Conservation (phyloP, 2,797 vertebrate genomes). For the Danio jaintianensis region DNA sequence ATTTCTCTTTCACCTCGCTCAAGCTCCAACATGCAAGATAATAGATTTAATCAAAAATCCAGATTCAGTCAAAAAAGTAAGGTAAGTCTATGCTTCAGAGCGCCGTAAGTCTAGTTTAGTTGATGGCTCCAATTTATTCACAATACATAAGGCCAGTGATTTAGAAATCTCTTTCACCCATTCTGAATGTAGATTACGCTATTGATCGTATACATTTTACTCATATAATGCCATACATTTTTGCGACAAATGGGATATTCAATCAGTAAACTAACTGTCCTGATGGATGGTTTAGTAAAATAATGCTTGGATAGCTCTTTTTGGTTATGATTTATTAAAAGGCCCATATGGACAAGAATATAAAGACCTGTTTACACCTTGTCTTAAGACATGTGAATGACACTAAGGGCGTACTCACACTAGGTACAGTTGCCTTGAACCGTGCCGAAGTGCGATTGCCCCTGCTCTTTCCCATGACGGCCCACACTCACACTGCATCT, state of each 20-base stretch:
- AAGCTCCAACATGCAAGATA: neutral
- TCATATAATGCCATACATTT: neutral
- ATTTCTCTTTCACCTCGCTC: slow-evolving; percentile 16
- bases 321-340: neutral
- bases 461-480: no score
- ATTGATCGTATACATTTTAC: neutral
- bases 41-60: slow-evolving; percentile 27
- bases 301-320: neutral
- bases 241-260: neutral
- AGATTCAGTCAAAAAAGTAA: slow-evolving; percentile 7
- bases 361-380: no score
- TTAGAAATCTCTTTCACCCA: neutral
- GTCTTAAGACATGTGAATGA: no score
- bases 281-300: neutral
- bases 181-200: neutral
- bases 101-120: neutral
- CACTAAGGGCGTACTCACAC: no score
- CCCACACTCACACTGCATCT: no score
- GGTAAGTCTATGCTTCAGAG: neutral
- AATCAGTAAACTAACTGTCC: neutral
- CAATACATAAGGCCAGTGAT: neutral
- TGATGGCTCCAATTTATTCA: neutral
- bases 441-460: no score
- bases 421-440: no score
- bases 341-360: no score